Base-by-base conservation (phyloP, 2,113 vertebrate species). In the Nanorana parkeri region DNA sequence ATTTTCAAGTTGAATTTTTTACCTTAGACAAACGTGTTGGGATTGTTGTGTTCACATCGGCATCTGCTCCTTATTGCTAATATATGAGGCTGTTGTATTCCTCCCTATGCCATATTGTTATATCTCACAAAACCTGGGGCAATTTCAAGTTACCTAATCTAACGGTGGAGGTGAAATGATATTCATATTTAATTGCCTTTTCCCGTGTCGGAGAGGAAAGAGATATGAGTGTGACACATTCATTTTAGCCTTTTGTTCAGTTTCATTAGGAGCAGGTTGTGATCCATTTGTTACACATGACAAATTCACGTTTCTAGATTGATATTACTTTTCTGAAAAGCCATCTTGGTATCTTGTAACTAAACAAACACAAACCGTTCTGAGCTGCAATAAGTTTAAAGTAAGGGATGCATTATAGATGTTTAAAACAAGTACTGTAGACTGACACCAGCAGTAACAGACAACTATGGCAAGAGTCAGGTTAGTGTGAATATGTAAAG, bases 101-200 rank as follows among this genome's bases (percentile, higher is more conserved):
- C 29, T 36, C 24, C 68, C 54, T 67, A 23, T 66, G 60, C 17
- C 24, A 20, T 24, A 19, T 26, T 80, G 21, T 73, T 54, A 71
- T 80, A 61, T 67, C n/a, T 68, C 28, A 10, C 66, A 61, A 32
- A 71, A 67, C 78, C 78, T 61, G 29, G 54, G 36, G 66, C 32
- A 17, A 17, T 58, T 51, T 56, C 66, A 29, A 24, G n/a, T 13
- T 54, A 68, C 28, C 77, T 58, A 58, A 67, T 78, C 77, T 68
- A 17, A n/a, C 28, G 41, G 21, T 24, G 21, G 41, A 54, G 52
- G 77, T 68, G 51, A 78, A 78, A 58, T 78, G 20, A 78, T 78
- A 78, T 78, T 78, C 64, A 68, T 68, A 68, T 78, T 68, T 78
- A 78, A 78, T 78, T 78, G 77, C 19, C 19, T 68, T 47, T 78